phyloP scores from a whole-genome alignment of 1,140 invertebrate species.

The Aphaenogaster rudis region DNA sequence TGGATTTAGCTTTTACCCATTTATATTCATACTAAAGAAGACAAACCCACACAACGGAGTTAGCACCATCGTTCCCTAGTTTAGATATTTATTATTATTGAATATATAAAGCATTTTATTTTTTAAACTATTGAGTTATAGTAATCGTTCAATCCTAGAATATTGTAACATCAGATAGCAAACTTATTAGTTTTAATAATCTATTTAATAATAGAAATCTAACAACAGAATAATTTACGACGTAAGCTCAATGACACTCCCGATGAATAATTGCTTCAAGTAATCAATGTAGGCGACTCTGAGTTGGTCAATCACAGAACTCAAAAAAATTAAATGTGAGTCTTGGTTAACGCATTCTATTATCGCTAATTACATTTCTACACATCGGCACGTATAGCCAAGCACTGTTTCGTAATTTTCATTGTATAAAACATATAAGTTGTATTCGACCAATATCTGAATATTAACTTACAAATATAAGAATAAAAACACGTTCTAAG shows the following conservation, averaged over 20 bases:
- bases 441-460: background rate
- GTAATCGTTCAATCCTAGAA: background rate
- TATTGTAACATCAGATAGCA: background rate
- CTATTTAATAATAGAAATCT: background rate
- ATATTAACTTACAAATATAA: background rate
- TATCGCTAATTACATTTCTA: constrained; percentile 53
- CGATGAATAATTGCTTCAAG: background rate
- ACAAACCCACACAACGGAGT: background rate
- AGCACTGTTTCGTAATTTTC: background rate
- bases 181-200: background rate
- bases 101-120: background rate
- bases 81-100: background rate
- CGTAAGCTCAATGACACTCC: background rate
- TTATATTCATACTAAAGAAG: background rate
- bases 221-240: background rate
- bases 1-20: background rate
- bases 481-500: background rate
- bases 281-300: constrained; percentile 1
- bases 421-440: background rate
- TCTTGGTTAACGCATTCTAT: constrained; percentile 35
- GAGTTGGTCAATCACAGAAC: background rate
- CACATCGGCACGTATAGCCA: background rate
- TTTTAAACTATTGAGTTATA: background rate
- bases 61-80: background rate
- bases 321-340: constrained; percentile 51